Base-by-base conservation (phyloP, 1,140 invertebrate species). In the Stenopsyche tienmushanensis region DNA sequence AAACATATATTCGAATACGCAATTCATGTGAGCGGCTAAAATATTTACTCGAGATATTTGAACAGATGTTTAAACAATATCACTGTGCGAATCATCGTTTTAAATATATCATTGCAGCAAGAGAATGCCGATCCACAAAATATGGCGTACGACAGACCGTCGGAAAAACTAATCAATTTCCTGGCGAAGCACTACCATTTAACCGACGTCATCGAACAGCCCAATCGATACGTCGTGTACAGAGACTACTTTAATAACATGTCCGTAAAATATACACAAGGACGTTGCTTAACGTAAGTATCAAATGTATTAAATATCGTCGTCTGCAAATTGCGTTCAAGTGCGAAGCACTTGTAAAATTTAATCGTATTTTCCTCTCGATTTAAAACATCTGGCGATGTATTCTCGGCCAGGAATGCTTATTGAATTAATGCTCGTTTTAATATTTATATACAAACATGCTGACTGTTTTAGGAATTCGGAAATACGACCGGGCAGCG, bases 71-170 rank as follows among this genome's bases (percentile, higher is more conserved):
- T n/a, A n/a, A n/a, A n/a, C n/a, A n/a, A n/a, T n/a, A n/a, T n/a
- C n/a, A n/a, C n/a, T n/a, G n/a, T n/a, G n/a, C n/a, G n/a, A 41
- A 8, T 41, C 15, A 47, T 47, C 20, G 45, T 47, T 47, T 47
- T 47, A 47, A 47, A n/a, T 47, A 47, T 7, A 8, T 20, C 20
- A 15, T n/a, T 47, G 20, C 47, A 70, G 69, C 52, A 55, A 29
- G 69, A 70, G 45, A 53, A 67, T 1, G 18, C 62, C 2, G 47
- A 62, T 23, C 65, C 69, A 13, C 49, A 21, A 8, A 58, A 62
- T 3, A 70, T 70, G 69, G 69, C 69, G 21, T 70, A 64, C 47
- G 69, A 70, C 39, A 57, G 69, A 20, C 69, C 69, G 0, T 70
- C 69, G 1, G 60, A 62, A 47, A 70, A 70, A 21, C 52, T 70